A percentile compares a stretch with the other conserved stretches of the same genome.
Evolutionary conservation across 2,113 vertebrate species (phyloP).

Genomic region (Cyprinodon variegatus): DNA sequence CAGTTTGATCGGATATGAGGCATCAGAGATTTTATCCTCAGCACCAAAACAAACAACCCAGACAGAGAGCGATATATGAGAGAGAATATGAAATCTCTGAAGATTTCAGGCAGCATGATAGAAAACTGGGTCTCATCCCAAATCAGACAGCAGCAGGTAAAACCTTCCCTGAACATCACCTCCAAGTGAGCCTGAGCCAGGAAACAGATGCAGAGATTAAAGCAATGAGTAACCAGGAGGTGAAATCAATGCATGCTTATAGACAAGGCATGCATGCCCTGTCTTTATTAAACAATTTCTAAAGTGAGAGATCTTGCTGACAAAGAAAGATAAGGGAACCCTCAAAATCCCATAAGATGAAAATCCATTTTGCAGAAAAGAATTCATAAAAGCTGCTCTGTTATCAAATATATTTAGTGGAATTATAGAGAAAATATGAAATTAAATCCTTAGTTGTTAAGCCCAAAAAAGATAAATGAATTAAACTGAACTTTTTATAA

Average conservation of each 20-base stretch:
- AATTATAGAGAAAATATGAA: not conserved
- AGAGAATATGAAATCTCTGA: constrained; percentile 47
- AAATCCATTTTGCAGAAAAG: not conserved
- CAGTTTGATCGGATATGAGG: not conserved
- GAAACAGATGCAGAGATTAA: constrained; percentile 16
- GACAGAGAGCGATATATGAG: constrained; percentile 24
- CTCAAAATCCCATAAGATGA: not conserved
- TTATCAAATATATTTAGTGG: not conserved
- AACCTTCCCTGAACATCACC: constrained; percentile 64
- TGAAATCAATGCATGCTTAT: not conserved
- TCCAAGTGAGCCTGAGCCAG: constrained; percentile 48
- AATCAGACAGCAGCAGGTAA: constrained; percentile 46
- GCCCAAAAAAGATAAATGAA: too few species aligned
- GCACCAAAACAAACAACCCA: constrained; percentile 45
- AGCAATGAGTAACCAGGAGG: constrained; percentile 19
- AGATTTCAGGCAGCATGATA: constrained; percentile 54
- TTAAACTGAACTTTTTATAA: not conserved
- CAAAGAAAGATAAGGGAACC: not conserved
- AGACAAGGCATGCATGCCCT: not conserved
- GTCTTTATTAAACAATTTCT: not conserved
- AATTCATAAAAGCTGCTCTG: not conserved
- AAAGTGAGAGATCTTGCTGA: not conserved
- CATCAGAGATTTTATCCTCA: constrained; percentile 36
- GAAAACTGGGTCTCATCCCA: constrained; percentile 70
- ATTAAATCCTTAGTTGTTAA: not conserved